Evolutionary conservation across 2,888 invertebrate species (phyloP).

Genomic region (Ligdia adustata): DNA sequence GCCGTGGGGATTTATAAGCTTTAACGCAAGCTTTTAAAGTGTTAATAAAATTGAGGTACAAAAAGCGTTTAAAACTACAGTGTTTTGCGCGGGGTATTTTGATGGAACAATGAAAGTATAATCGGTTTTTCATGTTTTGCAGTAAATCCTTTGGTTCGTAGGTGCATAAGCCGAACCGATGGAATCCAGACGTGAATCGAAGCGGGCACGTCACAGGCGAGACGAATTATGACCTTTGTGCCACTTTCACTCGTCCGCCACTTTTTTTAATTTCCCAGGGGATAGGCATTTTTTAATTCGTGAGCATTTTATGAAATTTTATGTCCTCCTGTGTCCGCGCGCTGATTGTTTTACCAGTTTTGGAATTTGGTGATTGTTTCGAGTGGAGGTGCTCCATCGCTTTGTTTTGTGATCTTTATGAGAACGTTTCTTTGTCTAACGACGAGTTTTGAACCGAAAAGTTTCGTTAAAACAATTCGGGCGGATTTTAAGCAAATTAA

Average conservation of each 20-base stretch:
- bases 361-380: constrained; percentile 59
- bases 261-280: constrained; percentile 76
- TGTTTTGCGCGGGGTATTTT: constrained; percentile 60
- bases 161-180: constrained; percentile 43
- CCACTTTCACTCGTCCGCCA: constrained; percentile 70
- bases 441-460: constrained; percentile 28
- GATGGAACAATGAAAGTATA: constrained; percentile 67
- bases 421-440: constrained; percentile 35
- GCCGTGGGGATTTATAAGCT: constrained; percentile 51
- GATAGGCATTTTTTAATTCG: constrained; percentile 76
- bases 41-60: constrained; percentile 68
- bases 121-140: constrained; percentile 76
- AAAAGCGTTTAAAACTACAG: constrained; percentile 61
- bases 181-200: constrained; percentile 58
- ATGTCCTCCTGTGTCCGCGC: constrained; percentile 58
- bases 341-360: constrained; percentile 61
- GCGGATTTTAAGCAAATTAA: constrained; percentile 34
- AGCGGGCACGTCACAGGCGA: constrained; percentile 63
- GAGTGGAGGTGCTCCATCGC: constrained; percentile 42
- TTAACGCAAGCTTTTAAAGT: constrained; percentile 64
- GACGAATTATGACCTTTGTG: constrained; percentile 79
- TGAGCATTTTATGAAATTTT: constrained; percentile 73
- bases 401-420: constrained; percentile 39
- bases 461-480: constrained; percentile 31
- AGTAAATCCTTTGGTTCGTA: constrained; percentile 63